Evolutionary conservation across 2,888 invertebrate species (phyloP).

Genomic region (Sarcophaga subvicina): DNA sequence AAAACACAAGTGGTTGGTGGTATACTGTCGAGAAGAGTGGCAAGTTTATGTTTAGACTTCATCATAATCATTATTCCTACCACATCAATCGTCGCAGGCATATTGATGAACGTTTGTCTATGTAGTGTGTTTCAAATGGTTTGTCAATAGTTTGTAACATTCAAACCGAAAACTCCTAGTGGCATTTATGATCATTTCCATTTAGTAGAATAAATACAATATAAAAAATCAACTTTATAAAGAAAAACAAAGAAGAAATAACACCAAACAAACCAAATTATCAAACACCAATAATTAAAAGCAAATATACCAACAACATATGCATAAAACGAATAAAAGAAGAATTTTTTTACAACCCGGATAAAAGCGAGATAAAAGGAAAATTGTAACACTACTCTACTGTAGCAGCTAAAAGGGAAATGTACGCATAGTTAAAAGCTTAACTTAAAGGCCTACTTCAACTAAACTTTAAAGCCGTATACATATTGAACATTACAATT

Average conservation of each 20-base stretch:
- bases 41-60: no score
- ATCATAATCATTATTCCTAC: background rate
- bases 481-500: background rate
- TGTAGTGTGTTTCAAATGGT: constrained; percentile 46
- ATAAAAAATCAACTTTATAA: constrained; percentile 44
- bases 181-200: constrained; percentile 69
- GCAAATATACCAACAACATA: constrained; percentile 36
- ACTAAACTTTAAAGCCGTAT: background rate
- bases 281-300: constrained; percentile 48
- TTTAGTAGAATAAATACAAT: constrained; percentile 50
- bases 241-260: constrained; percentile 36
- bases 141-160: constrained; percentile 51
- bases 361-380: background rate
- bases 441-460: background rate
- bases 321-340: constrained; percentile 45
- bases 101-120: constrained; percentile 37
- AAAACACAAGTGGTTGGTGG: no score
- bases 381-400: background rate
- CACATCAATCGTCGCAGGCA: constrained; percentile 26
- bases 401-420: constrained; percentile 27
- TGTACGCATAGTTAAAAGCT: background rate
- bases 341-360: constrained; percentile 35
- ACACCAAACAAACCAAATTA: constrained; percentile 49
- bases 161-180: constrained; percentile 52
- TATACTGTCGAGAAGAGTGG: no score